These are phyloP conservation scores for Campylorhamphus procurvoides DNA, from an alignment of 2,113 vertebrate genomes.

Conservation along the genomic window DNA sequence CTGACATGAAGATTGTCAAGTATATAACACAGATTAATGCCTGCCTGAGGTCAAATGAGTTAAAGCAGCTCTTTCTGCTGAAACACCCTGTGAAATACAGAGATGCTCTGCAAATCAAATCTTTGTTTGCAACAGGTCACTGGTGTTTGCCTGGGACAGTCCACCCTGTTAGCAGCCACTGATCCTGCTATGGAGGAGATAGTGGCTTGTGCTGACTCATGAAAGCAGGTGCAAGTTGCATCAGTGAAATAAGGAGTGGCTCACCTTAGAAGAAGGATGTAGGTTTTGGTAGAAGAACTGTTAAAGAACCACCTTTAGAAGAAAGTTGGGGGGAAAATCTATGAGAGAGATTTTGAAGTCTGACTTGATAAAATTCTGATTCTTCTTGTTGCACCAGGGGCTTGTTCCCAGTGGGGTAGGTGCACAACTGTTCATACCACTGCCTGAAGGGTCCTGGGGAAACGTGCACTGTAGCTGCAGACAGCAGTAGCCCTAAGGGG, in stretches of 20 bases:
- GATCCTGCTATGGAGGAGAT: background rate
- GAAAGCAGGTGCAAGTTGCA: background rate
- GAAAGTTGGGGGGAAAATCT: background rate
- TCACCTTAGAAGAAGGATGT: background rate
- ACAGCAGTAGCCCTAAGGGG: background rate
- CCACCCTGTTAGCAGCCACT: background rate
- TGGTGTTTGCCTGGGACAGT: background rate
- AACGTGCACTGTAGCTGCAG: background rate
- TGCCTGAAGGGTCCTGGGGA: background rate
- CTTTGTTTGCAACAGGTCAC: background rate
- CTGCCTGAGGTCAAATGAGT: background rate
- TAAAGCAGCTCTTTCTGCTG: background rate
- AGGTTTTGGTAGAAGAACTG: background rate
- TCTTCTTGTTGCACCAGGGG: background rate
- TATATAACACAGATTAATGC: background rate
- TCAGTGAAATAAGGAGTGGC: background rate
- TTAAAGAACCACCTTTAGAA: background rate
- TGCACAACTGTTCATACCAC: accelerated
- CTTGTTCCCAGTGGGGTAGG: background rate
- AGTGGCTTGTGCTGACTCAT: background rate
- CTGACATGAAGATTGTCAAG: background rate
- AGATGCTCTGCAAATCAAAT: background rate
- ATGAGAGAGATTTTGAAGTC: background rate
- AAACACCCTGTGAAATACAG: background rate
- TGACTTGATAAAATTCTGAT: background rate